phyloP scores from a whole-genome alignment of 2,888 invertebrate genomes.

The Tortrix viridana region DNA sequence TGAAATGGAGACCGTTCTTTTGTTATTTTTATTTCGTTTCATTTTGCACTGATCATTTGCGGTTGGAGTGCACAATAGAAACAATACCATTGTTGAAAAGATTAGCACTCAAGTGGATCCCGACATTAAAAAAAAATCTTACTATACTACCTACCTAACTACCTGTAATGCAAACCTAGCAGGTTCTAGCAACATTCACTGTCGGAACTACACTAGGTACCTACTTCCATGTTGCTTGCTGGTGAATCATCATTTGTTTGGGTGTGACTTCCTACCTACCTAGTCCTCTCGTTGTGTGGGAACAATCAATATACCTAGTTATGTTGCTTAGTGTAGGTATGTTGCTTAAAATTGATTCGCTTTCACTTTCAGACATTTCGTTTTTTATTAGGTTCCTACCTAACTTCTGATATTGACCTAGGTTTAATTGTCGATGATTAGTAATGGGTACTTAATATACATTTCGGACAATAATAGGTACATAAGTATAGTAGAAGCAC shows the following conservation, averaged over 20 bases:
- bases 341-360: conserved; percentile 8
- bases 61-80: too few species aligned
- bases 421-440: too few species aligned
- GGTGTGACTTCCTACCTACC: conserved; percentile 11
- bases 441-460: too few species aligned
- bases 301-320: neutral
- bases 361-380: neutral
- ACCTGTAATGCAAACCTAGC: conserved; percentile 10
- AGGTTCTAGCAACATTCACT: conserved; percentile 10
- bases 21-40: too few species aligned
- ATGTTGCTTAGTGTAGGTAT: too few species aligned
- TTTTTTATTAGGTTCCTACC: neutral
- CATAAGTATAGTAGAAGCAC: too few species aligned
- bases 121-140: too few species aligned
- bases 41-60: too few species aligned
- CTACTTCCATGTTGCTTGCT: conserved; percentile 27
- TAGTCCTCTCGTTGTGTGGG: neutral
- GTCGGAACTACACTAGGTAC: conserved; percentile 12
- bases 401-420: neutral
- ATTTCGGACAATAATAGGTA: too few species aligned
- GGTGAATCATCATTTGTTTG: conserved; percentile 33
- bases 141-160: neutral
- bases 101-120: too few species aligned
- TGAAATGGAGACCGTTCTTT: too few species aligned
- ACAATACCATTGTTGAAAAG: too few species aligned